Percentiles rank a stretch among this genome's conserved stretches.
Evolutionary conservation across 2,113 vertebrate species (phyloP).

Genomic region (Leptodactylus fuscus): DNA sequence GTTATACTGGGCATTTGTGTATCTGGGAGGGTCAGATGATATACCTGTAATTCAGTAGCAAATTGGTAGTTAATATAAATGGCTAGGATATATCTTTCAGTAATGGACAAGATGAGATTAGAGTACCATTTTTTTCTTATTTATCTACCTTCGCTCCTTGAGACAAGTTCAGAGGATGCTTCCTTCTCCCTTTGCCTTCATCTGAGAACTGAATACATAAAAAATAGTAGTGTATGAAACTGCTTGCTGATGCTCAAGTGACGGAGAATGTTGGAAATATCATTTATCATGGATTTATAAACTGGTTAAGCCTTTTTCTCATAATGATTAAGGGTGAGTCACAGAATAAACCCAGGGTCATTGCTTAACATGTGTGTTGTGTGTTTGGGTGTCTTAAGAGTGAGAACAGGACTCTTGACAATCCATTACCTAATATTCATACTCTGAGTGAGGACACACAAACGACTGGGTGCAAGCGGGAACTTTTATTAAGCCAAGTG

Average conservation of each 20-base stretch:
- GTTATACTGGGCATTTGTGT: too few relatives aligned
- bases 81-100: neutral
- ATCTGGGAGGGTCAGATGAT: too few relatives aligned
- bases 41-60: too few relatives aligned
- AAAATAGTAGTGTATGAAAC: conserved; percentile 66
- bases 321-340: conserved; percentile 75
- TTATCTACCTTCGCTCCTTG: neutral
- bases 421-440: conserved; percentile 73
- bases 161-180: neutral
- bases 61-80: neutral
- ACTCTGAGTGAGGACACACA: conserved; percentile 71
- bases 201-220: conserved; percentile 23
- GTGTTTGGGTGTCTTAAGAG: conserved; percentile 74
- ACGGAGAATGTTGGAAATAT: conserved; percentile 72
- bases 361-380: conserved; percentile 63
- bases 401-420: conserved; percentile 75
- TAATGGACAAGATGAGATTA: too few relatives aligned
- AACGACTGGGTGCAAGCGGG: conserved; percentile 66
- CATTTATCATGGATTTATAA: conserved; percentile 75
- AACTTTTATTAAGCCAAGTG: conserved; percentile 29
- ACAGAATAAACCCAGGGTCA: conserved; percentile 68
- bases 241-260: conserved; percentile 70
- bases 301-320: conserved; percentile 74
- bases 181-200: neutral
- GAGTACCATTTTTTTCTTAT: neutral